Base-by-base conservation (phyloP, 53 echinoderm and acorn worm species). In the Echinometra lucunter region DNA sequence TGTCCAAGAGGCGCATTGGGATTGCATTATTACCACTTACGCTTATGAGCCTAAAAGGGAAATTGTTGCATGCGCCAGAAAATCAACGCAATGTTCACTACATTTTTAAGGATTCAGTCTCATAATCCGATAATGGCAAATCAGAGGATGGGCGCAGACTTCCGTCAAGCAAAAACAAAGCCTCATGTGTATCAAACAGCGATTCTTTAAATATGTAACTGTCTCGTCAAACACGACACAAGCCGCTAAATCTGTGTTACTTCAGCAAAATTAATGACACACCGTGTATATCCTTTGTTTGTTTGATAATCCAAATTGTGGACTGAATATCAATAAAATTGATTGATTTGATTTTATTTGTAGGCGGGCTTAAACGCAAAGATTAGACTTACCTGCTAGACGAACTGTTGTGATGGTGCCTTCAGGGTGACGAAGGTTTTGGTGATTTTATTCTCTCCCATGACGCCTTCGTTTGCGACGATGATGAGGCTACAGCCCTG, bases 401-500 rank as follows among this genome's bases (percentile, higher is more conserved):
- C 94, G 42, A 7, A 94, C 85, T 30, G 85, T 94, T 1, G 94
- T 94, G 44, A 94, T 44, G 42, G 94, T 94, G 4, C 94, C 94
- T 58, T 94, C 94, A 25, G 94, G 94, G 66, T 94, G 27, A 83
- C 94, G 27, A 58, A 94, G 6, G 38, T 60, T 17, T 60, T 40
- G 4, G 94, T 83, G 12, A 27, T 2, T 16, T 8, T 32, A 66
- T 94, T 94, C 30, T 82, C 94, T 23, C 58, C 94, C 94, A 94
- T 94, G 4, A 17, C 15, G 45, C 95, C 95, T 56, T 95, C 92
- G 69, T 95, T 95, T 1, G 95, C 87, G 23, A 95, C 92, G 37
- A 95, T 92, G 63, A 95, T 95, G 66, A 82, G 80, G 32, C 95
- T 91, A 87, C 95, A 95, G 30, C 92, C 92, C 63, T 91, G 92